Evolutionary conservation across 2,797 vertebrate species (phyloP).

Genomic region (Leptodactylus fallax): DNA sequence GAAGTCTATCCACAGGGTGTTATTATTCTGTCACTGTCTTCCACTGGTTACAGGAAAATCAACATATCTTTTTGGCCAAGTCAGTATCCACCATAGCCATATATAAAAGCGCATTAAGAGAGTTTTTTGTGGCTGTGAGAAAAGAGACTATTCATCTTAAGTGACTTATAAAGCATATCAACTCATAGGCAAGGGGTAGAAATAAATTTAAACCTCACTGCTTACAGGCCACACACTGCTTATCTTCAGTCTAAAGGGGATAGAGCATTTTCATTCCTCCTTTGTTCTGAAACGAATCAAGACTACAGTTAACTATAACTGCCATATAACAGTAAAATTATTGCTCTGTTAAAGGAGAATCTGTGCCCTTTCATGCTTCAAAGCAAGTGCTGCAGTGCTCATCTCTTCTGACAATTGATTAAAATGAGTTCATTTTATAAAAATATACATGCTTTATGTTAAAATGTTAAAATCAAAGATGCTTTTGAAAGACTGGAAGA

Average conservation of each 20-base stretch:
- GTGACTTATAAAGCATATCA: conserved; percentile 38
- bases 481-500: background rate
- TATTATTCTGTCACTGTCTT: conserved; percentile 47
- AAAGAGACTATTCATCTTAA: conserved; percentile 30
- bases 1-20: background rate
- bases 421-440: conserved; percentile 47
- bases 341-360: conserved; percentile 57
- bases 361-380: conserved; percentile 56
- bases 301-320: conserved; percentile 45
- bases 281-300: conserved; percentile 12
- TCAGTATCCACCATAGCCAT: conserved; percentile 19
- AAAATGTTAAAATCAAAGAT: background rate
- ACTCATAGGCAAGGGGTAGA: conserved; percentile 22
- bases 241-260: conserved; percentile 36
- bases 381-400: conserved; percentile 21
- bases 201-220: conserved; percentile 44
- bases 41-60: conserved; percentile 24
- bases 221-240: conserved; percentile 39
- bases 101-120: conserved; percentile 21
- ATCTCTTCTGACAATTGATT: conserved; percentile 50
- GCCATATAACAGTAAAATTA: conserved; percentile 56
- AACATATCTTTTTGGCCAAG: background rate
- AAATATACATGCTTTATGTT: conserved; percentile 39
- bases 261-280: conserved; percentile 43
- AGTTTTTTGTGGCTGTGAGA: background rate